Percentiles rank a stretch among this genome's conserved stretches.
Evolutionary conservation across 2,797 vertebrate genomes (phyloP).

Genomic region (Esox masquinongy): DNA sequence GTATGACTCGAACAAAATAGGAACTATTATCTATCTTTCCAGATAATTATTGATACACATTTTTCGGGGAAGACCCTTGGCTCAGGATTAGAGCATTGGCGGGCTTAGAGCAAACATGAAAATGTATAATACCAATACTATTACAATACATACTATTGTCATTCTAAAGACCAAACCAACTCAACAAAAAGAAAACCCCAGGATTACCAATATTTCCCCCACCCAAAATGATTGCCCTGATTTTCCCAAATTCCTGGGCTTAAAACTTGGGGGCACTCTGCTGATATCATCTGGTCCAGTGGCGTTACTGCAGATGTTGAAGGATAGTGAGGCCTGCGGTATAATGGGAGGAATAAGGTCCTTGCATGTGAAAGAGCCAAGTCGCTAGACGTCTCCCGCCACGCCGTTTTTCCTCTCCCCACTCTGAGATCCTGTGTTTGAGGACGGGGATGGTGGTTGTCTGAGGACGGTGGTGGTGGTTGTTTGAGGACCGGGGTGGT

Average conservation of each 20-base stretch:
- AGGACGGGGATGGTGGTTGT: constrained; percentile 16
- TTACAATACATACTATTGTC: background rate
- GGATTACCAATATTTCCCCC: too few species aligned
- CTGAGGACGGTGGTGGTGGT: too few species aligned
- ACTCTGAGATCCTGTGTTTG: constrained; percentile 52
- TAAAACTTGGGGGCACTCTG: constrained; percentile 27
- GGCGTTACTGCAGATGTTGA: constrained; percentile 28
- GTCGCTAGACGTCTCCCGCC: constrained; percentile 39
- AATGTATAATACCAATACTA: background rate
- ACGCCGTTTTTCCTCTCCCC: background rate
- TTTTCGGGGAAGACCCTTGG: too few species aligned
- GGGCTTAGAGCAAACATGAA: background rate
- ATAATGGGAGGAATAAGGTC: too few species aligned
- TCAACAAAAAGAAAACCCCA: too few species aligned
- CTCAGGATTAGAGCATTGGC: too few species aligned
- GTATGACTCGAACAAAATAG: background rate
- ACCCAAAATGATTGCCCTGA: too few species aligned
- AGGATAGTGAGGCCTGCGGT: background rate
- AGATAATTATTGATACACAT: too few species aligned
- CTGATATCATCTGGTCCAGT: constrained; percentile 54
- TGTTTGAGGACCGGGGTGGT: too few species aligned
- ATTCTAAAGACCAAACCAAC: too few species aligned
- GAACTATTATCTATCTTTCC: too few species aligned
- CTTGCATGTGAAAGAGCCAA: constrained; percentile 22
- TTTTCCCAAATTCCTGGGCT: too few species aligned